Conservation (phyloP, 1,140 invertebrate species). For the Bombus turneri region DNA sequence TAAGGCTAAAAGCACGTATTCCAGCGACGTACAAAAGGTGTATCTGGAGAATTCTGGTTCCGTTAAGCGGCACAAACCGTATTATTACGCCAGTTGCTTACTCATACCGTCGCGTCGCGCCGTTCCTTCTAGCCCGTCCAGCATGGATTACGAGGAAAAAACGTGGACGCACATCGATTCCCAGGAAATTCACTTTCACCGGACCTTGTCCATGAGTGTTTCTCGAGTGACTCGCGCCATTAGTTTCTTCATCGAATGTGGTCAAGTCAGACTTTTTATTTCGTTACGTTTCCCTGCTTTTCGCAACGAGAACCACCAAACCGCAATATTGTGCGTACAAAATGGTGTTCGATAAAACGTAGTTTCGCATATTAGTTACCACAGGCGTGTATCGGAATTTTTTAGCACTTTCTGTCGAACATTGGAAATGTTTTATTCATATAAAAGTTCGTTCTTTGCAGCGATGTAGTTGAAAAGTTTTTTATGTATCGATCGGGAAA, state of each 20-base stretch:
- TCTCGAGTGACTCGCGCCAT: constrained; percentile 48
- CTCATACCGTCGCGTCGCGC: constrained; percentile 16
- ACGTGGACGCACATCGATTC: constrained; percentile 72
- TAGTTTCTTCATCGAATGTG: constrained; percentile 43
- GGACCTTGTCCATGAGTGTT: constrained; percentile 59
- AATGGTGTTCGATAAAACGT: not conserved
- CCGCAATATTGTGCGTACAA: not conserved
- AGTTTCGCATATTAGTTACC: not conserved
- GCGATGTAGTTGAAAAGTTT: too few relatives aligned
- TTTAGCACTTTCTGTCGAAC: not conserved
- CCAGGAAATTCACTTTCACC: constrained; percentile 81
- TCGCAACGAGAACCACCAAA: not conserved
- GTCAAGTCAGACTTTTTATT: not conserved
- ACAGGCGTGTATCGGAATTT: not conserved
- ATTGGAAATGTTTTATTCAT: not conserved
- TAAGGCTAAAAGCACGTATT: not conserved
- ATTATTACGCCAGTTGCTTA: constrained; percentile 52
- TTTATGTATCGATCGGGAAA: too few relatives aligned
- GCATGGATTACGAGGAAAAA: constrained; percentile 57
- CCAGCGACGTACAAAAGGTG: constrained; percentile 1
- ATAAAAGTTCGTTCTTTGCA: not conserved
- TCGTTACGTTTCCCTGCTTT: not conserved
- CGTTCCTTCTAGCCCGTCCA: not conserved
- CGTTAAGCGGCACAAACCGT: constrained; percentile 59
- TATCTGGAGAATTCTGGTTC: constrained; percentile 57